Conservation (phyloP, 2,797 vertebrate genomes). For the Hafferia zeledoni region DNA sequence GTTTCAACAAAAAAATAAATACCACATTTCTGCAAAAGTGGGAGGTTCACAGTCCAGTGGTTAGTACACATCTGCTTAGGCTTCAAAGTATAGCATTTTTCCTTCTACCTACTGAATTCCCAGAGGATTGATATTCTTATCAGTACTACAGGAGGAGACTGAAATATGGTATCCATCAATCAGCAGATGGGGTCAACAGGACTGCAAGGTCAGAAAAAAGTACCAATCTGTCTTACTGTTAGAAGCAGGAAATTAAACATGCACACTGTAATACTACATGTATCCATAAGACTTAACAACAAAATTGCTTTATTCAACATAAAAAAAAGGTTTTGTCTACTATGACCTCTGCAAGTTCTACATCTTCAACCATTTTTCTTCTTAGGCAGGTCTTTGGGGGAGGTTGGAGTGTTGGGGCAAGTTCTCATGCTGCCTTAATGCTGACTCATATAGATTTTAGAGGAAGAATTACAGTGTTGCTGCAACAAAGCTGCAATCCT, state of each 20-base stretch:
- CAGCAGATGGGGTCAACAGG: not conserved
- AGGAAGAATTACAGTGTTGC: not conserved
- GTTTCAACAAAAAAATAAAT: not conserved
- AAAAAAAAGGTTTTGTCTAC: not conserved
- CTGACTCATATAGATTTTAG: not conserved
- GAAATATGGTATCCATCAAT: not conserved
- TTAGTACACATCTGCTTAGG: not conserved
- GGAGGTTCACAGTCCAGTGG: not conserved
- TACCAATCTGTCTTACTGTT: not conserved
- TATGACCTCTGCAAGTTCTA: not conserved
- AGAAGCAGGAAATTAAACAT: not conserved
- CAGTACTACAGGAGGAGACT: not conserved
- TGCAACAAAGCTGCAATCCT: not conserved
- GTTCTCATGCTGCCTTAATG: not conserved
- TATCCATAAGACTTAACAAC: not conserved
- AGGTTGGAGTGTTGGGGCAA: not conserved
- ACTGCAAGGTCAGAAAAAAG: not conserved
- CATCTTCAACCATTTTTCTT: not conserved
- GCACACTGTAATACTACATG: not conserved
- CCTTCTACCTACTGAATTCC: not conserved
- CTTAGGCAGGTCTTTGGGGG: not conserved
- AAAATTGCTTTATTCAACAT: not conserved
- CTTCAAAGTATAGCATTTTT: not conserved
- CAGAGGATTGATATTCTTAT: not conserved
- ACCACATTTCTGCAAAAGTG: not conserved